Conservation (phyloP, 2,888 invertebrate genomes). For the Caenorhabditis sp. region DNA sequence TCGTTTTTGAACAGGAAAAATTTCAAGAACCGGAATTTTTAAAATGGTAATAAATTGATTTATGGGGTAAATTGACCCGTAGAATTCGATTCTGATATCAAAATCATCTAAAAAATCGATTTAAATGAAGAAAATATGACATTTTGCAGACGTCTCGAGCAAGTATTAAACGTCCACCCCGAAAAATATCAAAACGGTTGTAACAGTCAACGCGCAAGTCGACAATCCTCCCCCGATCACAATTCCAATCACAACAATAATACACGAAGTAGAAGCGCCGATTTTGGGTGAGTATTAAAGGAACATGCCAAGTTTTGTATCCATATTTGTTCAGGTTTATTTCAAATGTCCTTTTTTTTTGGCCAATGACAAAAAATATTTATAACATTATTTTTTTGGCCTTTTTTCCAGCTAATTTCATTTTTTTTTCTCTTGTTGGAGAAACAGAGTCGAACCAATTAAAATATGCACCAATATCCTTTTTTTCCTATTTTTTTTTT, state of each 20-base stretch:
- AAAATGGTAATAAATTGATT: too few species aligned
- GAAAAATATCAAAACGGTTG: slow-evolving; percentile 55
- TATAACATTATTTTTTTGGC: too few species aligned
- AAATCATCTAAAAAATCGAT: background rate
- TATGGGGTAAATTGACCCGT: too few species aligned
- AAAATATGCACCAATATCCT: too few species aligned
- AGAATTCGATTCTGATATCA: background rate
- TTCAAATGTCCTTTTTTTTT: too few species aligned
- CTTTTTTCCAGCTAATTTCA: too few species aligned
- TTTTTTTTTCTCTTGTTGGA: too few species aligned
- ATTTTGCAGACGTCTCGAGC: slow-evolving; percentile 58
- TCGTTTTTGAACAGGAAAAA: too few species aligned
- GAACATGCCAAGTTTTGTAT: background rate
- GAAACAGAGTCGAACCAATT: too few species aligned
- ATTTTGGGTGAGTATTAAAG: slow-evolving; percentile 30
- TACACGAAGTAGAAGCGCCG: slow-evolving; percentile 27
- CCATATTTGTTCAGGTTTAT: background rate
- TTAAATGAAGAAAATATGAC: background rate
- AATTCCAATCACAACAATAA: slow-evolving; percentile 18
- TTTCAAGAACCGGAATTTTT: too few species aligned
- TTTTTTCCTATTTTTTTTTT: too few species aligned
- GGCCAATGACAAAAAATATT: too few species aligned
- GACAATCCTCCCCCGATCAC: slow-evolving; percentile 29
- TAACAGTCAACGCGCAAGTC: slow-evolving; percentile 31
- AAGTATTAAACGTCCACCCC: slow-evolving; percentile 61